Conservation (phyloP, 2,113 vertebrate species). For the Gobiocypris rarus region DNA sequence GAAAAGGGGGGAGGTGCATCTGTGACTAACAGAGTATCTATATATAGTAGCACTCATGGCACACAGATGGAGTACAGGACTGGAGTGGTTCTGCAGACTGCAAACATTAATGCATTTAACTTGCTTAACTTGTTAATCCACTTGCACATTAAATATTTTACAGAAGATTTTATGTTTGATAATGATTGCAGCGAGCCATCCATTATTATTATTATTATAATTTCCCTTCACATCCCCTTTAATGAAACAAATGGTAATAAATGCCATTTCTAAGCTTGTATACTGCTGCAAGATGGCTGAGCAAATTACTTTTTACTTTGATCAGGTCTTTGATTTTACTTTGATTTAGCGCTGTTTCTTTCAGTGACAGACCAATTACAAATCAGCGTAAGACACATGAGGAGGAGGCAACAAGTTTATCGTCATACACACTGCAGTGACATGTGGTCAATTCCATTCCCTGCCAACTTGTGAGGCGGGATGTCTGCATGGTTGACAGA, state of each 20-base stretch:
- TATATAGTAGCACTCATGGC: conserved; percentile 43
- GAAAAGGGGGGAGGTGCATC: conserved; percentile 46
- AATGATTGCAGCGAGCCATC: neutral
- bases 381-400: neutral
- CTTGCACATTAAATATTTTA: neutral
- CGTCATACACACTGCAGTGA: neutral
- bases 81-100: neutral
- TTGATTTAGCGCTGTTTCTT: no score
- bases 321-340: no score
- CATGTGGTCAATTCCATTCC: neutral
- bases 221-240: no score
- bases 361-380: neutral
- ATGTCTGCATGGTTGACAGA: neutral
- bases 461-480: neutral
- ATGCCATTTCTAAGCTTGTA: neutral
- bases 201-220: neutral
- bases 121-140: neutral
- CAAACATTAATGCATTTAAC: conserved; percentile 5
- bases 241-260: neutral
- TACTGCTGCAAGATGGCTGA: neutral
- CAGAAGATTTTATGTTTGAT: neutral
- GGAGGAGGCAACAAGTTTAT: neutral
- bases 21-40: conserved; percentile 48
- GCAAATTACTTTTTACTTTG: neutral
- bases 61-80: conserved; percentile 21